Base-by-base conservation (phyloP, 2,797 vertebrate genomes). In the Rhinogobio ventralis region DNA sequence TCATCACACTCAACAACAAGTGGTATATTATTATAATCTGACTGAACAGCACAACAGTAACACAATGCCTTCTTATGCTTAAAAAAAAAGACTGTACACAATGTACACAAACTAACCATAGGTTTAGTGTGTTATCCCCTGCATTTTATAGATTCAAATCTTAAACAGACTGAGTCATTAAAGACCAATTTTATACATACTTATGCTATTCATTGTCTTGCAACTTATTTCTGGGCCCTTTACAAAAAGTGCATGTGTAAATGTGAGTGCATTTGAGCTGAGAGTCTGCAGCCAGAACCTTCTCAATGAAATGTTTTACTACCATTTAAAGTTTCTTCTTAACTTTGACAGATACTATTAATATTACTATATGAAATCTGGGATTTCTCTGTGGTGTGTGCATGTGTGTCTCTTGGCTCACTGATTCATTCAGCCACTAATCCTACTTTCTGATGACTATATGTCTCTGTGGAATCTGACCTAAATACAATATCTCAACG, bases 391-490 rank as follows among this genome's bases (percentile, higher is more conserved):
- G 45, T 79, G 66, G 25, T 49, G 66, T 25, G 19, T 79, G 25
- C 28, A 19, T 49, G 28, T 72, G 53, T 71, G 13, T 73, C n/a
- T 81, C n/a, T 80, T 51, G 45, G 28, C 20, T 25, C 49, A 55
- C n/a, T 68, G 64, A 14, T 39, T 82, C 23, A 53, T 57, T 76
- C 30, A 51, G 74, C 33, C 66, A 71, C n/a, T 81, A 67, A 84
- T 78, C 36, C 49, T 53, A 68, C n/a, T 57, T 67, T 45, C 23
- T 69, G 15, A 77, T 55, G 46, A 62, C 45, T 67, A 36, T 46
- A 68, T 78, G 19, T 84, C 49, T 84, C 83, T 39, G 8, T 46
- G 19, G 83, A 71, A 39, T 78, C 36, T 84, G 83, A 84, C 83
- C 83, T 79, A 84, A 79, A 78, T 84, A 46, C 36, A 45, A 42